A percentile compares a stretch with the other conserved stretches of the same genome.
phyloP scores from a whole-genome alignment of 2,113 vertebrate species.

The Phrynosoma blainvillii region DNA sequence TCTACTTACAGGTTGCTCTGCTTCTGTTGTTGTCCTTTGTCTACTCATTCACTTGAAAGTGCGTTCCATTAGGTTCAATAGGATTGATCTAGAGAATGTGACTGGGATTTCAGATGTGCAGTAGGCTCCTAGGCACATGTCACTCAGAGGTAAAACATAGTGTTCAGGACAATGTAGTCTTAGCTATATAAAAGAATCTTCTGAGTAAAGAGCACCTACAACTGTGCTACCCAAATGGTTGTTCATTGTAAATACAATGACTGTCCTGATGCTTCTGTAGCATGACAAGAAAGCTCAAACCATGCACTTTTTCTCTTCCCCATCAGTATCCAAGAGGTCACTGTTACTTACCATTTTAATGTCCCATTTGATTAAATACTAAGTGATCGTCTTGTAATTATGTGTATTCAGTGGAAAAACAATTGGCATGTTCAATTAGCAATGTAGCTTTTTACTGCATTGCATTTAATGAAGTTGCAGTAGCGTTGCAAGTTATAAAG shows the following conservation, averaged over 20 bases:
- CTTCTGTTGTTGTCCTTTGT: not conserved
- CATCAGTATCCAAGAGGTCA: conserved; percentile 67
- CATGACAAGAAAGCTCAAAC: conserved; percentile 45
- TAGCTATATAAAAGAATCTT: too few relatives aligned
- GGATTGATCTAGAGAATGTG: too few relatives aligned
- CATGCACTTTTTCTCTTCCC: conserved; percentile 22
- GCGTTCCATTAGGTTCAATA: not conserved
- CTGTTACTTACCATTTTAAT: conserved; percentile 73
- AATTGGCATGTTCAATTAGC: conserved; percentile 71
- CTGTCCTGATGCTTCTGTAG: conserved; percentile 44
- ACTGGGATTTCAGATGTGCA: not conserved
- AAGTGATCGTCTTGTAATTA: conserved; percentile 72
- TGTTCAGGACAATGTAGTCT: not conserved
- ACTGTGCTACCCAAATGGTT: not conserved
- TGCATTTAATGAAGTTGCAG: conserved; percentile 67
- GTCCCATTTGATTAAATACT: conserved; percentile 73
- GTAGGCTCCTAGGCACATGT: not conserved
- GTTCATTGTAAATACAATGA: not conserved
- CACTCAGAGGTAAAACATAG: not conserved
- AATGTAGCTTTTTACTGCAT: conserved; percentile 66
- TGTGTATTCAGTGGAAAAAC: conserved; percentile 70
- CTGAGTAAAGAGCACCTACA: not conserved
- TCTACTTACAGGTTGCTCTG: not conserved
- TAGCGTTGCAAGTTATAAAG: conserved; percentile 60
- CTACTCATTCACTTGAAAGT: not conserved